phyloP scores from a whole-genome alignment of 2,113 vertebrate genomes.

The Labeo catla region DNA sequence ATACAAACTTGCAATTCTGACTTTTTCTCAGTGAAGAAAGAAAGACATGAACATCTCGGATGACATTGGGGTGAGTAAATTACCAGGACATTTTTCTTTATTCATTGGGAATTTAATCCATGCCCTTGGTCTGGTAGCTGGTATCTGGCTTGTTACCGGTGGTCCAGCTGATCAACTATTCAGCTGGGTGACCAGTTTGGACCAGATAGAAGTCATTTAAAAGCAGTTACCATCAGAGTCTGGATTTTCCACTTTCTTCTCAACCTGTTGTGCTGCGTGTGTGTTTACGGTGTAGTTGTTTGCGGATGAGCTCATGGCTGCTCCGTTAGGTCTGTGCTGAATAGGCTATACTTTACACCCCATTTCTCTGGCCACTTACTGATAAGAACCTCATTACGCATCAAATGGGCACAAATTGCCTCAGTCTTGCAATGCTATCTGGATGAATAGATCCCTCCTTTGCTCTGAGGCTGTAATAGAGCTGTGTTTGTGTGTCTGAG shows the following conservation, averaged over 20 bases:
- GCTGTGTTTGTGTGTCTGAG: constrained; percentile 40
- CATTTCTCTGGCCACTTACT: constrained; percentile 71
- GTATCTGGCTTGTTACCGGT: background rate
- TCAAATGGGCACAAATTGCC: constrained; percentile 75
- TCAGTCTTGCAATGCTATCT: constrained; percentile 70
- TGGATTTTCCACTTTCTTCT: background rate
- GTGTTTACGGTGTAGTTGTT: constrained; percentile 26
- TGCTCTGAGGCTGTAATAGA: constrained; percentile 60
- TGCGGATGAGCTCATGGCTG: constrained; percentile 65
- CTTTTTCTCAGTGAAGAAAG: no score
- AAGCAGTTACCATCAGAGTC: background rate
- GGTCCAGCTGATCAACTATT: background rate
- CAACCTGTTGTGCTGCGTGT: background rate
- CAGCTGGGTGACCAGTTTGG: background rate
- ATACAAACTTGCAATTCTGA: no score
- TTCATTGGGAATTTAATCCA: background rate
- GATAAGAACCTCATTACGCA: constrained; percentile 73
- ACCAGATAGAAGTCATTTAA: background rate
- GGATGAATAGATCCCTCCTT: constrained; percentile 63
- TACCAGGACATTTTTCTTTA: no score
- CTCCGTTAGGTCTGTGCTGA: constrained; percentile 62
- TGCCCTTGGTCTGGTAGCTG: background rate
- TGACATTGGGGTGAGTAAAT: no score
- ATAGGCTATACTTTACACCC: constrained; percentile 70
- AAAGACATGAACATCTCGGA: no score